These are phyloP conservation scores for Homarus gammarus DNA, from an alignment of 2,888 invertebrate genomes.

Conservation along the genomic window DNA sequence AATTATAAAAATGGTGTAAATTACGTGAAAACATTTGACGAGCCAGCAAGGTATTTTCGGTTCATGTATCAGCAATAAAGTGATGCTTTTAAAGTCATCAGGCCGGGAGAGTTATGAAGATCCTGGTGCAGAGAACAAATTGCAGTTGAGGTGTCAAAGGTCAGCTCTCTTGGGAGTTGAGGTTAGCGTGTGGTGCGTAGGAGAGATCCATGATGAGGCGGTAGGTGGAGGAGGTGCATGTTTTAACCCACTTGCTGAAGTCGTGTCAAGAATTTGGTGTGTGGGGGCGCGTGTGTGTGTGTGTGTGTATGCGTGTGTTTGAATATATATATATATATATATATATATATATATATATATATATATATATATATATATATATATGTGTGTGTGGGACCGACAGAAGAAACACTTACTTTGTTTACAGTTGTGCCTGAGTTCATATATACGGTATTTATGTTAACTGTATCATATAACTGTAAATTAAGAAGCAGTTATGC, in stretches of 20 bases:
- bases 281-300: neutral
- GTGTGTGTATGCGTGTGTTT: no score
- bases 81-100: neutral
- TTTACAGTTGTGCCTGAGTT: no score
- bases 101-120: neutral
- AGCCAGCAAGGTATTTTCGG: neutral
- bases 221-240: neutral
- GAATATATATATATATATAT: conserved; percentile 36
- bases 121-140: neutral
- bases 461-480: neutral
- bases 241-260: neutral
- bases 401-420: no score
- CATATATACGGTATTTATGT: no score
- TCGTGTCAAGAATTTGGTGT: neutral
- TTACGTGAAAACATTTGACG: no score
- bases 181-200: no score
- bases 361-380: conserved; percentile 24
- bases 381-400: conserved; percentile 1
- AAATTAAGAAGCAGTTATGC: neutral
- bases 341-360: conserved; percentile 33
- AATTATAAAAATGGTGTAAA: no score
- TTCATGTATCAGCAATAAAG: neutral
- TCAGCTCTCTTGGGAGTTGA: neutral
- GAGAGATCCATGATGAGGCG: neutral
- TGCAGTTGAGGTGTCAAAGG: neutral